Base-by-base conservation (phyloP, 2,113 vertebrate species). In the Nestor notabilis region DNA sequence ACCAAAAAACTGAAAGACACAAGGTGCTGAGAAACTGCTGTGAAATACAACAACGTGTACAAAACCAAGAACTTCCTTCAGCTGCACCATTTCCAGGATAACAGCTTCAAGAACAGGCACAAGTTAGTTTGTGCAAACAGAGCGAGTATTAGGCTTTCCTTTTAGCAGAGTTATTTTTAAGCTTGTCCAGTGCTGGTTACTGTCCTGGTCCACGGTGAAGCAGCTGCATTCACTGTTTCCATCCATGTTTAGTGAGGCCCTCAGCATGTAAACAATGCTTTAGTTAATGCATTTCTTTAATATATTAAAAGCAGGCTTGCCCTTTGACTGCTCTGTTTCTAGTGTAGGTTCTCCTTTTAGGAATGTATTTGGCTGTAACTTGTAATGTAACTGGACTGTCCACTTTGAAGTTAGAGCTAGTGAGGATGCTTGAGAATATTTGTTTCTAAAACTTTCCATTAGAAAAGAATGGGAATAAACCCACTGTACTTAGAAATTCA, bases 401-500 rank as follows among this genome's bases (percentile, higher is more conserved):
- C 41, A 5, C 27, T 82, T 71, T 27, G 41, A 85, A 91, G 50
- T 60, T 69, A 61, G 13, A 83, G 29, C 17, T 58, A 64, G 52
- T 88, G 47, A 80, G 56, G 39, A 44, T 27, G 23, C 19, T 71
- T 76, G 44, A 76, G 25, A 76, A 53, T n/a, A 69, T 31, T 33
- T 35, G 13, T 68, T 80, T 90, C 56, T 39, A 68, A 92, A 83
- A 35, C 2, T 43, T 69, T 44, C 18, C 23, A 21, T 56, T 52
- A 18, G 64, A 87, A 85, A 90, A 17, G 4, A 53, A 86, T 11
- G 2, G 11, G 3, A 0, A 7, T 0, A 25, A 79, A 2, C 0
- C 0, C 17, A 14, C 13, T 43, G 9, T 56, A 21, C 60, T 79
- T 76, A 83, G 64, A 76, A 88, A 86, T 35, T 33, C 18, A 69